Evolutionary conservation across 2,888 invertebrate species (phyloP).

Genomic region (Scaptomyza parva): DNA sequence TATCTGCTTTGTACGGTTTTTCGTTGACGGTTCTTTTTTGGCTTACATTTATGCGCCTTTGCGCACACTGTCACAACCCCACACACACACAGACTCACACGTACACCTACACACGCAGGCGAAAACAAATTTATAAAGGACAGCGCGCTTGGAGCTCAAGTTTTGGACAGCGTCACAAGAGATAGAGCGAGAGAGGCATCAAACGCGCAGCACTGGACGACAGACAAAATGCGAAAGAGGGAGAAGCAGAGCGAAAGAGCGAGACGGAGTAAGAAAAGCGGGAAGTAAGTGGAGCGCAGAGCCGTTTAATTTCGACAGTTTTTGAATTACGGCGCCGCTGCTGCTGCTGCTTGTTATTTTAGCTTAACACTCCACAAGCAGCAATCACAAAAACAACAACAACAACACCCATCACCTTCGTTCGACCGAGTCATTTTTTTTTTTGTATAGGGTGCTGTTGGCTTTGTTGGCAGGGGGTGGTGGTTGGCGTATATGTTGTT

Average conservation of each 20-base stretch:
- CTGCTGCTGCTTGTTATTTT: constrained; percentile 53
- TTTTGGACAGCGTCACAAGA: constrained; percentile 55
- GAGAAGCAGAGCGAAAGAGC: constrained; percentile 21
- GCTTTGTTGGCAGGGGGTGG: constrained; percentile 35
- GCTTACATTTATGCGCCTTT: constrained; percentile 46
- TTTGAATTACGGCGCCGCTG: constrained; percentile 63
- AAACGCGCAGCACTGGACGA: constrained; percentile 32
- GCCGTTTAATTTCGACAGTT: constrained; percentile 78
- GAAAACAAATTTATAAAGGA: constrained; percentile 57
- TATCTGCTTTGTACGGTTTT: constrained; percentile 28
- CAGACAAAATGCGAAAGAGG: constrained; percentile 12
- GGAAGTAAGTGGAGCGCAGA: constrained; percentile 61
- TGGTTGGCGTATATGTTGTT: constrained; percentile 23
- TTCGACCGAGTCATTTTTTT: constrained; percentile 56
- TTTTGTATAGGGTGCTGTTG: constrained; percentile 22
- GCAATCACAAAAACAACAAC: constrained; percentile 35
- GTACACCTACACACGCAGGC: constrained; percentile 20
- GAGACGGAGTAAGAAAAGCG: constrained; percentile 17
- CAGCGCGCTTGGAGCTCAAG: constrained; percentile 67
- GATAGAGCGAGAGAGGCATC: constrained; percentile 27
- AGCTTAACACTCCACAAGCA: constrained; percentile 60
- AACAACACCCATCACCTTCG: constrained; percentile 58
- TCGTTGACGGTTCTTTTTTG: constrained; percentile 30
- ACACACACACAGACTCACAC: constrained; percentile 12
- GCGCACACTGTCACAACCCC: constrained; percentile 27